A percentile compares a stretch with the other conserved stretches of the same genome.
phyloP scores from a whole-genome alignment of 53 echinoderm and acorn worm genomes.

The Echinometra lucunter region DNA sequence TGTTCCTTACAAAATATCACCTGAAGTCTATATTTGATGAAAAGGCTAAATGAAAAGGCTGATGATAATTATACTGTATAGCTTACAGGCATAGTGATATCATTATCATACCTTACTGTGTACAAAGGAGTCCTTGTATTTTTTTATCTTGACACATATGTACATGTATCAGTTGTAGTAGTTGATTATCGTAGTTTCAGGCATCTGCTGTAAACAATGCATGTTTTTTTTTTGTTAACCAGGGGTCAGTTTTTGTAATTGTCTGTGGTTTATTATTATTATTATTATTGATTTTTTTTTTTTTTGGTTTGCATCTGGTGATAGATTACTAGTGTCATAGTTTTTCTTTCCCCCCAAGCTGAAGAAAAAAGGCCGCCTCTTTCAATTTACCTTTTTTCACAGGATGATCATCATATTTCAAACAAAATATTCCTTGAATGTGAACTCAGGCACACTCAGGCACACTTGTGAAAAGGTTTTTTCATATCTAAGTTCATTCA shows the following conservation, averaged over 20 bases:
- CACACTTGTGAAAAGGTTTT: too few species aligned
- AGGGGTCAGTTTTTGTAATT: background rate
- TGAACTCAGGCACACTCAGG: too few species aligned
- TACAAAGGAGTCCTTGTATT: background rate
- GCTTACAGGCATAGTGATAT: background rate
- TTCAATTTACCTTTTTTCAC: too few species aligned
- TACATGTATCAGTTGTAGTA: background rate
- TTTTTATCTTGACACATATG: background rate
- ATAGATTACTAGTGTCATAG: background rate
- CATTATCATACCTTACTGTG: background rate
- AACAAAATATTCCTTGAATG: too few species aligned
- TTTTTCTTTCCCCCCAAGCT: too few species aligned
- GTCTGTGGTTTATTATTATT: too few species aligned
- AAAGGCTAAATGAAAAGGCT: background rate
- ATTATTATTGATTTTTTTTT: too few species aligned
- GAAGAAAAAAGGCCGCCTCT: background rate
- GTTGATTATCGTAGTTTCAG: background rate
- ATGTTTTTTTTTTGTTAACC: background rate
- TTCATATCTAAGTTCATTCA: background rate
- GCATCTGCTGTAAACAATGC: background rate
- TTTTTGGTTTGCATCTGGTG: background rate
- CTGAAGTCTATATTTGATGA: background rate
- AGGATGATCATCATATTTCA: too few species aligned
- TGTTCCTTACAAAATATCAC: background rate
- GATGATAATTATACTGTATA: background rate